Base-by-base conservation (phyloP, 2,797 vertebrate genomes). In the Tenualosa thibaudeaui region DNA sequence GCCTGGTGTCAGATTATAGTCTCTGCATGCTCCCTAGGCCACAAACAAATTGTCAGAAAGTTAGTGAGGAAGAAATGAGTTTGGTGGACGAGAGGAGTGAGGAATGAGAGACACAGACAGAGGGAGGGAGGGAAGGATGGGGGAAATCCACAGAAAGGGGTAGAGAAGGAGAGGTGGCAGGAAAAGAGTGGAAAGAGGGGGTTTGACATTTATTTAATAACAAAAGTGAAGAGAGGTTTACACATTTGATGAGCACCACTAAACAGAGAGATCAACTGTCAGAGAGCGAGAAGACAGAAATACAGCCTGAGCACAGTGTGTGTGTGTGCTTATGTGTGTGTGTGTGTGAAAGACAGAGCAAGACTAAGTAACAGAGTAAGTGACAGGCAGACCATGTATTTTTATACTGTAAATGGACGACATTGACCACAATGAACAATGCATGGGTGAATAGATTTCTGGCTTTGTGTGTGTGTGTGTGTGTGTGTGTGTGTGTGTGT, bases 21-120 rank as follows among this genome's bases (percentile, higher is more conserved):
- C 86, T 86, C 58, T 86, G 84, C 86, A 83, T 87, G 86, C 81
- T 78, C 88, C 81, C 68, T 40, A 5, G 68, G 68, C 68, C 89
- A 86, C 89, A 92, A 93, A 93, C 92, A 93, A 93, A 92, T 90
- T 91, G 92, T 89, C 92, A 92, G 90, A 88, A 90, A 92, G 89
- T 90, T 89, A 81, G 90, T 90, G 83, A 88, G 89, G 91, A 90
- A 87, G 91, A 90, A 90, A 89, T 90, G 88, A 89, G 87, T 81
- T 85, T 90, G 83, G 19, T 83, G 86, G 81, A 83, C 56, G 82
- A 90, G 90, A 85, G 87, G 87, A 54, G 65, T 10, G 82, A 81
- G 78, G 51, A 24, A 65, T 26, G 24, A 60, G 58, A 60, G 58
- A 37, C 15, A 60, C 31, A 58, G 26, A 31, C 9, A 37, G 65